phyloP scores from a whole-genome alignment of 2,113 vertebrate species.

The Callospermophilus lateralis region DNA sequence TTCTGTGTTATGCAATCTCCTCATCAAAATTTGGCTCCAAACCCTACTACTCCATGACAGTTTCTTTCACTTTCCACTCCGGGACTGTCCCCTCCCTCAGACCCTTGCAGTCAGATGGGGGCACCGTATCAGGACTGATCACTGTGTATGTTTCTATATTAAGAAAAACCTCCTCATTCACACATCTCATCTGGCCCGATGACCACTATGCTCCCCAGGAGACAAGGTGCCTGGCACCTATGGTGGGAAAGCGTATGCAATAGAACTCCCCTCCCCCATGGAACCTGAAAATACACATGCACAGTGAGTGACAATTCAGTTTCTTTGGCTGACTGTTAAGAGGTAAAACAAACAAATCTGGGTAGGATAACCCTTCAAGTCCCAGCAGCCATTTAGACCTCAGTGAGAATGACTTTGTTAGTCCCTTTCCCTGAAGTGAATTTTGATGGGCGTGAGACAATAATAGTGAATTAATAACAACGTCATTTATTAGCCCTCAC shows the following conservation, averaged over 20 bases:
- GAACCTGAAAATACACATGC: background rate
- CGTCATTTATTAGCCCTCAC: background rate
- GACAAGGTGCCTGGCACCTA: background rate
- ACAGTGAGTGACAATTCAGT: background rate
- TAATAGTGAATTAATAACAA: background rate
- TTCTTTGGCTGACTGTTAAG: background rate
- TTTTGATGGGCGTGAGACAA: background rate
- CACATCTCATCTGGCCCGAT: background rate
- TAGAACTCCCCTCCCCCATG: background rate
- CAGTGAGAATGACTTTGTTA: conserved; percentile 13
- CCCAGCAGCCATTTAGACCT: background rate
- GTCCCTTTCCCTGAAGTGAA: background rate
- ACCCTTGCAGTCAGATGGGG: background rate
- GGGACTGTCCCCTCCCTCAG: background rate
- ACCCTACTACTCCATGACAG: background rate
- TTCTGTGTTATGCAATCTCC: background rate
- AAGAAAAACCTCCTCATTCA: background rate
- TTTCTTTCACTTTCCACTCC: background rate
- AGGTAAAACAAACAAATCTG: conserved; percentile 1
- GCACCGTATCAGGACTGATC: accelerated
- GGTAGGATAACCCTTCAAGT: background rate
- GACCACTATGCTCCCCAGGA: background rate
- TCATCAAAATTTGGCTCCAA: background rate
- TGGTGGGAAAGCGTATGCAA: background rate
- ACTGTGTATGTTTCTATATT: accelerated